phyloP scores from a whole-genome alignment of 2,797 vertebrate species.

The Leptodactylus fallax region DNA sequence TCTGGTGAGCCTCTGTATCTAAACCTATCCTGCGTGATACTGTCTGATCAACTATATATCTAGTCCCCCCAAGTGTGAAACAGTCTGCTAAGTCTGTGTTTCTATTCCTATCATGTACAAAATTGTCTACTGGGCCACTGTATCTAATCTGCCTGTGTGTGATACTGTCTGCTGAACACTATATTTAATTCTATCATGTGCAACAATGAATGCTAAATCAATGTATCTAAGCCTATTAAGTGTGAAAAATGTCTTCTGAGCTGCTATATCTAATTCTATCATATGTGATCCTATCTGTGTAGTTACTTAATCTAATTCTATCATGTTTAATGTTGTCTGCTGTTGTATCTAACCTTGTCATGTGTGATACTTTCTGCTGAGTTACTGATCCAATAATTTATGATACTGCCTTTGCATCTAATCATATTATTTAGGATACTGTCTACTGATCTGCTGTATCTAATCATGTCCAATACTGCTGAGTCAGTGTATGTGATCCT shows the following conservation, averaged over 20 bases:
- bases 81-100: not conserved
- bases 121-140: too few species aligned
- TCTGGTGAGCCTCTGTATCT: too few species aligned
- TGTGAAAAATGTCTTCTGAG: not conserved
- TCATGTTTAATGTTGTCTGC: not conserved
- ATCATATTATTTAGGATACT: not conserved
- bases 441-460: not conserved
- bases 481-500: not conserved
- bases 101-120: not conserved
- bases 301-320: not conserved
- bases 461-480: not conserved
- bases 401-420: too few species aligned
- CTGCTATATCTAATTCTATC: not conserved
- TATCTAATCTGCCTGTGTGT: not conserved
- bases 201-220: not conserved
- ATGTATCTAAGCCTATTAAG: not conserved
- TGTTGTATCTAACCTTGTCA: not conserved
- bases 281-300: not conserved
- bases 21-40: too few species aligned
- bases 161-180: not conserved
- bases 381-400: too few species aligned
- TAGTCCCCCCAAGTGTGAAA: not conserved
- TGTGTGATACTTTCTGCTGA: too few species aligned
- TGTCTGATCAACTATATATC: not conserved
- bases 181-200: not conserved